phyloP scores from a whole-genome alignment of 92 coral and sea anemone species.

The Phenganax marumi region DNA sequence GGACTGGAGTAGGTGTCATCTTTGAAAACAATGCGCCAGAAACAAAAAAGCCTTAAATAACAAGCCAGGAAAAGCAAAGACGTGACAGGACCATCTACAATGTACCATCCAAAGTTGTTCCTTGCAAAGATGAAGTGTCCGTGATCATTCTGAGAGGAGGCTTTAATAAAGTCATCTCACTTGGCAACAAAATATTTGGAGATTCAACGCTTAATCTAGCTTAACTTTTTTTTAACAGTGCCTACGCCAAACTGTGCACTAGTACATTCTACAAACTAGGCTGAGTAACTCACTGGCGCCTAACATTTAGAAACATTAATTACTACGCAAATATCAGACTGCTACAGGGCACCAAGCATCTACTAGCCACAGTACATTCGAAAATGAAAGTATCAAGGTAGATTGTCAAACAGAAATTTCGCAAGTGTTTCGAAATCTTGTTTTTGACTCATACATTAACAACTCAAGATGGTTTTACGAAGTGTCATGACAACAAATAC shows the following conservation, averaged over 20 bases:
- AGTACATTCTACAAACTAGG: background rate
- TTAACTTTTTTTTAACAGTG: background rate
- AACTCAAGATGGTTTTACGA: too few relatives aligned
- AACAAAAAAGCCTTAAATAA: too few relatives aligned
- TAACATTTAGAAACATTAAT: background rate
- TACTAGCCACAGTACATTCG: too few relatives aligned
- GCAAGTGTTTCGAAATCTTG: too few relatives aligned
- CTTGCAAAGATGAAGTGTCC: background rate
- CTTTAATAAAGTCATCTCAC: background rate
- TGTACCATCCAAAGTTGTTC: background rate
- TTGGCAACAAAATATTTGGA: background rate
- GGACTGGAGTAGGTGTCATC: conserved; percentile 1
- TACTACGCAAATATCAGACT: background rate
- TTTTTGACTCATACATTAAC: too few relatives aligned
- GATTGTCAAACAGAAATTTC: too few relatives aligned
- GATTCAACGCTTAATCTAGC: background rate
- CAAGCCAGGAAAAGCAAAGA: background rate
- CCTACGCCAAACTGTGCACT: background rate
- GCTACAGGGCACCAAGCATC: too few relatives aligned
- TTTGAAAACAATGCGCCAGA: background rate
- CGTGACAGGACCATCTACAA: background rate
- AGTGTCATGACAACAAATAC: too few relatives aligned
- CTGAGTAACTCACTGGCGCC: background rate
- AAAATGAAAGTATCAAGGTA: too few relatives aligned
- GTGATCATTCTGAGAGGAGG: background rate